Percentiles rank a stretch among this genome's conserved stretches.
Conservation (phyloP, 2,888 invertebrate genomes). For the Gastrophysa polygoni region DNA sequence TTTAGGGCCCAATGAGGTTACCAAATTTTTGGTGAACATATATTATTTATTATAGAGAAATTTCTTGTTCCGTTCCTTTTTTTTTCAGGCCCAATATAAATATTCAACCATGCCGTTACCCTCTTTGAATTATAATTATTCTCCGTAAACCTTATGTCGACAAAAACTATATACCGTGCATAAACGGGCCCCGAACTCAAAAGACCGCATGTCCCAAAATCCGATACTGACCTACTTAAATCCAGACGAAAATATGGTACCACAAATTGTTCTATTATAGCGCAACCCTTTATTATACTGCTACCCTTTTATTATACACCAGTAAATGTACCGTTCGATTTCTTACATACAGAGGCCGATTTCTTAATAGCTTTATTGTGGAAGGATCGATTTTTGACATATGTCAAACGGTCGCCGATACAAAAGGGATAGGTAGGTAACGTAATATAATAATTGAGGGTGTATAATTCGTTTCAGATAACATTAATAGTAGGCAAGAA, state of each 20-base stretch:
- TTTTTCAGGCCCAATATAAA: neutral
- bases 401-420: slow-evolving; percentile 8
- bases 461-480: no score
- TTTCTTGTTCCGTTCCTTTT: slow-evolving; percentile 1
- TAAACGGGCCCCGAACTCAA: slow-evolving; percentile 6
- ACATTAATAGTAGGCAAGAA: neutral
- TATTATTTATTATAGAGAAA: no score
- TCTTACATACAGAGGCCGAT: slow-evolving; percentile 12
- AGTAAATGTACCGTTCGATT: slow-evolving; percentile 17
- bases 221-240: slow-evolving; percentile 13
- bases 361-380: slow-evolving; percentile 15
- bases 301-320: slow-evolving; percentile 13
- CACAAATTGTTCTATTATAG: slow-evolving; percentile 13
- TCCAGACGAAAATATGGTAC: slow-evolving; percentile 14
- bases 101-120: slow-evolving; percentile 10
- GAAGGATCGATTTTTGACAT: slow-evolving; percentile 17
- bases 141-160: slow-evolving; percentile 24
- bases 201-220: neutral
- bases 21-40: no score
- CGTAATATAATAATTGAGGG: neutral
- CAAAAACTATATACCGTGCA: slow-evolving; percentile 22
- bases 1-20: no score
- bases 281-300: slow-evolving; percentile 14
- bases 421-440: neutral
- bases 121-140: slow-evolving; percentile 11